phyloP scores from a whole-genome alignment of 2,888 invertebrate species.

The Baronia brevicornis region DNA sequence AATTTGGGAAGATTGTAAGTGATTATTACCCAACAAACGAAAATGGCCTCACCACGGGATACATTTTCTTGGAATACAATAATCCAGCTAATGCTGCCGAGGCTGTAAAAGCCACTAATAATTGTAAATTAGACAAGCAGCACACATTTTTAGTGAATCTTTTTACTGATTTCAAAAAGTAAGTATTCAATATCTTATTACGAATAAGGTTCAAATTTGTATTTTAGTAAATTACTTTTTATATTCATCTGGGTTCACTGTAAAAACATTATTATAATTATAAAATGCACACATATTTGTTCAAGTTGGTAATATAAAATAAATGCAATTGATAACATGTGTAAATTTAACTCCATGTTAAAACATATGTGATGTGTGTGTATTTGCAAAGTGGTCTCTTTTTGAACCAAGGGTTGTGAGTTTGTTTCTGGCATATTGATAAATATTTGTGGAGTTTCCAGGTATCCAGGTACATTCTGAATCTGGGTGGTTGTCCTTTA shows the following conservation, averaged over 20 bases:
- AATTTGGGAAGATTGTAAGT: constrained; percentile 89
- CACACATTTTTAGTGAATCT: constrained; percentile 96
- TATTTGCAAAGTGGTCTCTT: no score
- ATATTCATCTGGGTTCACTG: neutral
- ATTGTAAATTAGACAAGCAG: constrained; percentile 95
- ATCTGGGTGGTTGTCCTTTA: no score
- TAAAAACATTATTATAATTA: constrained; percentile 1
- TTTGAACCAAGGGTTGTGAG: no score
- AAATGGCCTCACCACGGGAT: constrained; percentile 91
- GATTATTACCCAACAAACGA: constrained; percentile 91
- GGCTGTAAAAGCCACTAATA: constrained; percentile 91
- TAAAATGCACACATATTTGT: constrained; percentile 2
- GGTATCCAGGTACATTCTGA: no score
- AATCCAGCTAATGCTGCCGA: constrained; percentile 89
- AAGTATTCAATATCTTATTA: constrained; percentile 44
- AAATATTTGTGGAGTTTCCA: no score
- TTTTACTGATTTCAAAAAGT: constrained; percentile 97
- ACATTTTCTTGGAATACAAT: constrained; percentile 93
- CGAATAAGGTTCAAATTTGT: no score
- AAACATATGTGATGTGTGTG: no score
- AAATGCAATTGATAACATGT: neutral
- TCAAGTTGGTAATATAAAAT: constrained; percentile 3
- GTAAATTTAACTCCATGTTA: no score
- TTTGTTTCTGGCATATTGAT: no score
- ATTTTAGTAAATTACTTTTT: neutral